Evolutionary conservation across 1,140 invertebrate species (phyloP).

Genomic region (Microplitis demolitor): DNA sequence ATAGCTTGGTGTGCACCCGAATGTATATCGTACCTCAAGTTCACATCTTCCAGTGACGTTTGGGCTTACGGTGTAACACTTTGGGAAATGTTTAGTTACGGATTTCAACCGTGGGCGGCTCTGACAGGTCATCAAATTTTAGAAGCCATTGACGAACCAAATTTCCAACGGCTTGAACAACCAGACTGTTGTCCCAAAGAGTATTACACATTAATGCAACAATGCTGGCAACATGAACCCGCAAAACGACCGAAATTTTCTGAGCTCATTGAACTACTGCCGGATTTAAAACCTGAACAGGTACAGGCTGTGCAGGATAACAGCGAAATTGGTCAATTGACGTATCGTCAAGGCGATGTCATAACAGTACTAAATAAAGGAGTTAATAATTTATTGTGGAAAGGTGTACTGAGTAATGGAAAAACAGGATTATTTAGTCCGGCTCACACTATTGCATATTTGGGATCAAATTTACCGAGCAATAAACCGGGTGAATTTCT

Average conservation of each 20-base stretch:
- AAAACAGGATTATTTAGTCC: constrained; percentile 91
- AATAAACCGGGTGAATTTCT: constrained; percentile 67
- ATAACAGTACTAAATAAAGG: constrained; percentile 93
- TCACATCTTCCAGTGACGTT: constrained; percentile 95
- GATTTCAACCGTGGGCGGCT: constrained; percentile 96
- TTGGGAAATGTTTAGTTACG: constrained; percentile 99
- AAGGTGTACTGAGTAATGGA: constrained; percentile 81
- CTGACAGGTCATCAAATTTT: constrained; percentile 94
- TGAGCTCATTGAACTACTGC: constrained; percentile 79
- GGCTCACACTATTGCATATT: constrained; percentile 83
- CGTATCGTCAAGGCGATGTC: constrained; percentile 86
- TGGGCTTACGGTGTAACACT: constrained; percentile 98
- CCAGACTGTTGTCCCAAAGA: constrained; percentile 95
- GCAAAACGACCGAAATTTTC: constrained; percentile 88
- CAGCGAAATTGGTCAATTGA: constrained; percentile 70
- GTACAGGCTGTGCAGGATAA: constrained; percentile 76
- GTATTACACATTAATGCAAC: constrained; percentile 90
- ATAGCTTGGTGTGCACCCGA: constrained; percentile 99
- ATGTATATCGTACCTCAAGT: constrained; percentile 94
- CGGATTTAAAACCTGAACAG: constrained; percentile 89
- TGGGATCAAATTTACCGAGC: constrained; percentile 80
- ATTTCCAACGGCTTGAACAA: constrained; percentile 84
- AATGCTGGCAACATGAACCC: constrained; percentile 95
- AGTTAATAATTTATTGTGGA: constrained; percentile 71
- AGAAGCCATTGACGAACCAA: constrained; percentile 93